phyloP scores from a whole-genome alignment of 2,113 vertebrate genomes.

The Salvelinus namaycush region DNA sequence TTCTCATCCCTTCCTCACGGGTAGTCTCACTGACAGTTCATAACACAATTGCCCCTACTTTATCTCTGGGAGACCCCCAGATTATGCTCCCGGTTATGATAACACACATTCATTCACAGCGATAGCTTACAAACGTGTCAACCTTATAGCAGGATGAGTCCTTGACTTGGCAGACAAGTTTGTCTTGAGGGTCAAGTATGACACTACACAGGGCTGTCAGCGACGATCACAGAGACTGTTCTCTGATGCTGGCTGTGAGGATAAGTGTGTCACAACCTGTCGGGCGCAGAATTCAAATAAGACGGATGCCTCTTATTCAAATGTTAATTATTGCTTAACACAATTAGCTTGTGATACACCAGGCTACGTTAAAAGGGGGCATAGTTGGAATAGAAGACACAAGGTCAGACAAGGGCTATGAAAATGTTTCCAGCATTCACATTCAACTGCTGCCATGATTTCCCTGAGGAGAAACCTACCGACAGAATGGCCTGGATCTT shows the following conservation, averaged over 20 bases:
- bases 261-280: constrained; percentile 49
- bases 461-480: neutral
- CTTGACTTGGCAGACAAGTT: constrained; percentile 60
- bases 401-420: neutral
- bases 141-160: constrained; percentile 43
- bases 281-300: constrained; percentile 5
- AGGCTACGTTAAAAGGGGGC: neutral
- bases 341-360: constrained; percentile 3
- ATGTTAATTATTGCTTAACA: constrained; percentile 8
- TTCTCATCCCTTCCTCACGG: neutral
- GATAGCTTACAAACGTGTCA: constrained; percentile 47
- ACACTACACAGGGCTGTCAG: constrained; percentile 61
- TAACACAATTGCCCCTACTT: neutral
- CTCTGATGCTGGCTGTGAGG: constrained; percentile 44
- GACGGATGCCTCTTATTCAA: constrained; percentile 3
- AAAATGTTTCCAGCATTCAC: neutral
- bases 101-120: constrained; percentile 31
- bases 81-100: neutral
- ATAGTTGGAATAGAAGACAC: neutral
- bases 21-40: neutral
- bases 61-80: neutral
- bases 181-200: constrained; percentile 55
- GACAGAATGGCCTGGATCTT: too few species aligned
- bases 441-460: neutral
- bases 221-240: constrained; percentile 42